Percentiles rank a stretch among this genome's conserved stretches.
phyloP scores from a whole-genome alignment of 1,140 invertebrate species.

The Procambarus clarkii region DNA sequence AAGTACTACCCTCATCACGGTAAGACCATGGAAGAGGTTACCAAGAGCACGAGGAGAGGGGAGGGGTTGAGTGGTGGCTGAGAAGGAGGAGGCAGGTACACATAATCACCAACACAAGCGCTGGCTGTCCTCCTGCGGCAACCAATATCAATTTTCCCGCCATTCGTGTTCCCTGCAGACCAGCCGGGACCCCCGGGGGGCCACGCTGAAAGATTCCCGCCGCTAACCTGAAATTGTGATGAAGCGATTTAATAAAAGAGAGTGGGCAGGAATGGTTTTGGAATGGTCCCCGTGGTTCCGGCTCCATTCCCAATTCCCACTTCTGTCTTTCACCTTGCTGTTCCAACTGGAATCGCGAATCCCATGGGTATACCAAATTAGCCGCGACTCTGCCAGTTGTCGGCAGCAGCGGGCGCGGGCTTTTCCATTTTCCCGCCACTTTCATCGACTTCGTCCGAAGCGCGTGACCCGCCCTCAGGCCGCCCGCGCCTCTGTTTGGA shows the following conservation, averaged over 20 bases:
- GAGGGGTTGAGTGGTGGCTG: background rate
- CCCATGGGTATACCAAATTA: conserved; percentile 67
- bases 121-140: conserved; percentile 34
- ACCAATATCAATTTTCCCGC: conserved; percentile 63
- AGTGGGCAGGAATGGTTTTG: conserved; percentile 69
- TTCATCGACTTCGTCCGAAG: conserved; percentile 67
- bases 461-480: background rate
- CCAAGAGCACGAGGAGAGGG: no score
- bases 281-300: conserved; percentile 66
- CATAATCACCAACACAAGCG: conserved; percentile 24
- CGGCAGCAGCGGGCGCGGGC: conserved; percentile 66
- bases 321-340: conserved; percentile 69
- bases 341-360: conserved; percentile 67
- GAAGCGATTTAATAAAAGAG: conserved; percentile 71
- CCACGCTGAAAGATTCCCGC: conserved; percentile 63
- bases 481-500: background rate
- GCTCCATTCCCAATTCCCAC: conserved; percentile 70
- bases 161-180: conserved; percentile 5
- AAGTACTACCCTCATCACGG: no score
- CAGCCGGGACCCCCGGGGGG: conserved; percentile 26
- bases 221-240: conserved; percentile 69
- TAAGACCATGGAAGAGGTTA: no score
- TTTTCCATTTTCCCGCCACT: conserved; percentile 71
- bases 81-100: background rate
- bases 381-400: conserved; percentile 67